Percentiles rank a stretch among this genome's conserved stretches.
Evolutionary conservation across 2,888 invertebrate genomes (phyloP).

Genomic region (Neria commutata): DNA sequence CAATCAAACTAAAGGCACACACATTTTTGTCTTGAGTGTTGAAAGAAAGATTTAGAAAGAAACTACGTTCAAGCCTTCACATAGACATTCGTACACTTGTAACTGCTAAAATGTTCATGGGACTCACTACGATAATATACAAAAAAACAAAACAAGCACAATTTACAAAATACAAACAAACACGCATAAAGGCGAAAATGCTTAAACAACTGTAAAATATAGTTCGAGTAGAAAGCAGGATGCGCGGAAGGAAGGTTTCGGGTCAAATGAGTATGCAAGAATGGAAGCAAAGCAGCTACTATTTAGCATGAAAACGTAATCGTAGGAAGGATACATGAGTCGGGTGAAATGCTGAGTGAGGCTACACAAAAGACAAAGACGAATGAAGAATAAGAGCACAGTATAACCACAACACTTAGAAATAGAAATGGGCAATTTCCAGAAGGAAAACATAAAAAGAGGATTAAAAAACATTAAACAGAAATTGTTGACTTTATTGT

Average conservation of each 20-base stretch:
- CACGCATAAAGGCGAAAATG: constrained; percentile 41
- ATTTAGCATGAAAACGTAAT: neutral
- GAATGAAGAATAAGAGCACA: neutral
- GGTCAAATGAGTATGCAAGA: neutral
- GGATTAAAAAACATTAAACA: constrained; percentile 32
- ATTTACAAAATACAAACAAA: constrained; percentile 18
- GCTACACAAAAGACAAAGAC: too few relatives aligned
- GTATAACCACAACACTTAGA: constrained; percentile 40
- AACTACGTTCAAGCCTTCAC: constrained; percentile 24
- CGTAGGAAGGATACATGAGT: neutral
- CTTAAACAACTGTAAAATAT: constrained; percentile 21
- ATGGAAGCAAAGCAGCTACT: neutral
- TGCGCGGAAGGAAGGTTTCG: too few relatives aligned
- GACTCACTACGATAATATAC: too few relatives aligned
- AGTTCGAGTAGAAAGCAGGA: neutral
- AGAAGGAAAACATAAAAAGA: constrained; percentile 7
- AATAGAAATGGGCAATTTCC: constrained; percentile 37
- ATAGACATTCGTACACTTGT: too few relatives aligned
- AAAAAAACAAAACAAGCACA: constrained; percentile 28
- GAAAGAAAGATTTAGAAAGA: constrained; percentile 31
- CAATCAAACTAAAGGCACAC: constrained; percentile 9
- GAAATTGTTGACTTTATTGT: constrained; percentile 57
- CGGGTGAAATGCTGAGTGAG: neutral
- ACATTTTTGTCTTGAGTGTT: constrained; percentile 16
- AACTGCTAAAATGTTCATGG: too few relatives aligned